Evolutionary conservation across 2,888 invertebrate genomes (phyloP).

Genomic region (Athalia rosae): DNA sequence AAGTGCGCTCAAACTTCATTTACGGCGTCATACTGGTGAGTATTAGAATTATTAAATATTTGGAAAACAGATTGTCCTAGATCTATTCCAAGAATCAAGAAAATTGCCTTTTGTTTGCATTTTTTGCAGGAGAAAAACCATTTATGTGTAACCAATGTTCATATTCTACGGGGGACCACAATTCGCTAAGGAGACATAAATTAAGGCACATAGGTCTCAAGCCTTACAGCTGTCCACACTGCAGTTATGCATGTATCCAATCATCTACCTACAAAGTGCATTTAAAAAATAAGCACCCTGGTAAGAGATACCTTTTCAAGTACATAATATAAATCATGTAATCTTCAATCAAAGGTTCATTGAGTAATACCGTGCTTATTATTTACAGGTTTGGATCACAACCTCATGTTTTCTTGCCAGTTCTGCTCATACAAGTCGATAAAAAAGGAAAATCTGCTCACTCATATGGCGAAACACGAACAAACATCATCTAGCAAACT

Average conservation of each 20-base stretch:
- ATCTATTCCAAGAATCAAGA: neutral
- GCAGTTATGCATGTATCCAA: constrained; percentile 87
- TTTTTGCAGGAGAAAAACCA: constrained; percentile 81
- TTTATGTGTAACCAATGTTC: constrained; percentile 85
- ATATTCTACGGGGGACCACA: constrained; percentile 86
- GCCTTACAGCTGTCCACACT: constrained; percentile 86
- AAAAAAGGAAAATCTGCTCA: constrained; percentile 78
- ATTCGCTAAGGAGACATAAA: constrained; percentile 86
- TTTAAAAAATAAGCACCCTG: constrained; percentile 86
- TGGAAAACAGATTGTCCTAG: neutral
- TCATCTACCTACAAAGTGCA: constrained; percentile 87
- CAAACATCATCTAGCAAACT: constrained; percentile 29
- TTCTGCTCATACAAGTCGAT: constrained; percentile 80
- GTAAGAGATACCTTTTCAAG: constrained; percentile 49
- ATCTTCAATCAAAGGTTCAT: constrained; percentile 8
- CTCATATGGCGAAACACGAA: constrained; percentile 74
- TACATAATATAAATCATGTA: constrained; percentile 4
- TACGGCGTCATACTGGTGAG: constrained; percentile 82
- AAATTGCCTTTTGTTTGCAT: neutral
- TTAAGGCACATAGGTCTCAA: constrained; percentile 84
- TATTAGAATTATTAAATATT: constrained; percentile 52
- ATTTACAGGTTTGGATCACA: constrained; percentile 75
- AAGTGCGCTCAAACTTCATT: constrained; percentile 80
- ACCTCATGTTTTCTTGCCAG: constrained; percentile 79
- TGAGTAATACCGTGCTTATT: constrained; percentile 1